These are phyloP conservation scores for Marronus borbonicus DNA, from an alignment of 2,888 invertebrate species.

Conservation along the genomic window DNA sequence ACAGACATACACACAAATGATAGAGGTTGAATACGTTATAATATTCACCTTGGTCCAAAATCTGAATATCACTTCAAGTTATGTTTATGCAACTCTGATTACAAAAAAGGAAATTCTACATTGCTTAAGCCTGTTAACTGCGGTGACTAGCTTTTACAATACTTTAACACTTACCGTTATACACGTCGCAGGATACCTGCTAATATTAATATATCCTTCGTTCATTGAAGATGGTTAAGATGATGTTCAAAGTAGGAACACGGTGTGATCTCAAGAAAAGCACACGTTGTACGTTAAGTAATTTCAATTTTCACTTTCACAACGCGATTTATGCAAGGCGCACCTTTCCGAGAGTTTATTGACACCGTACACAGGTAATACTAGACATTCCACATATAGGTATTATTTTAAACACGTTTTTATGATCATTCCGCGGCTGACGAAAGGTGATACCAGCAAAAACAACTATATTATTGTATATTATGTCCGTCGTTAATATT, in stretches of 20 bases:
- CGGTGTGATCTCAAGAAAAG: constrained; percentile 6
- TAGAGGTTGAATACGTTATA: constrained; percentile 14
- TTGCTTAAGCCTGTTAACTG: background rate
- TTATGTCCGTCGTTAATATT: constrained; percentile 21
- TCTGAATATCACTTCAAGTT: constrained; percentile 62
- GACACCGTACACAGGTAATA: constrained; percentile 64
- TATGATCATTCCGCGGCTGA: constrained; percentile 23
- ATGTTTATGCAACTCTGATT: constrained; percentile 53
- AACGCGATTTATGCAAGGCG: constrained; percentile 67
- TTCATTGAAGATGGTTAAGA: constrained; percentile 31
- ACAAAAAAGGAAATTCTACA: constrained; percentile 22
- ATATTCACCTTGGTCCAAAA: constrained; percentile 66
- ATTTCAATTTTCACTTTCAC: constrained; percentile 70
- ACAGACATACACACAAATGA: constrained; percentile 36
- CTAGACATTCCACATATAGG: constrained; percentile 48
- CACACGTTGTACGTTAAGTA: constrained; percentile 62
- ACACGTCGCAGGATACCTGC: constrained; percentile 37
- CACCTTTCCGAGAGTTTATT: constrained; percentile 70
- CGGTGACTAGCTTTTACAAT: constrained; percentile 4
- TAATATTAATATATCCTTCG: constrained; percentile 30
- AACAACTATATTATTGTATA: background rate
- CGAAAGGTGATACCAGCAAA: background rate
- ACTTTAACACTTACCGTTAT: constrained; percentile 40
- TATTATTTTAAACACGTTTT: constrained; percentile 40
- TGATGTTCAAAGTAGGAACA: constrained; percentile 20